Conservation (phyloP, 2,797 vertebrate species). For the Sphenopsis melanotis region DNA sequence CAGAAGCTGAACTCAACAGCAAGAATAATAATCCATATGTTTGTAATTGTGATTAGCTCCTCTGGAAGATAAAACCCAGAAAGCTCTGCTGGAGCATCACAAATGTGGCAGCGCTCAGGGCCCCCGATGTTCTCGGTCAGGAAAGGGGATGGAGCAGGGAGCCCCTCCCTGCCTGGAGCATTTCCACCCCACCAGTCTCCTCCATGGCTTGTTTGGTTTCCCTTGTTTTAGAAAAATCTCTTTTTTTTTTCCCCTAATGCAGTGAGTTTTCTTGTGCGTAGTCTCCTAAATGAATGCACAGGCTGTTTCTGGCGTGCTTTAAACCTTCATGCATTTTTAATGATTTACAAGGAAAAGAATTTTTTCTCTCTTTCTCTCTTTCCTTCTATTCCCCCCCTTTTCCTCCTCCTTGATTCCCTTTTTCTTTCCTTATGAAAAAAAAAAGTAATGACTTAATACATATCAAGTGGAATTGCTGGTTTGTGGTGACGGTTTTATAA, state of each 20-base stretch:
- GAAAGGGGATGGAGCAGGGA: neutral
- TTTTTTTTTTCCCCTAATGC: slow-evolving; percentile 63
- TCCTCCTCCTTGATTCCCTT: neutral
- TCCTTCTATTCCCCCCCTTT: neutral
- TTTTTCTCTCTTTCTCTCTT: slow-evolving; percentile 73
- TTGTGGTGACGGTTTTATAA: slow-evolving; percentile 90
- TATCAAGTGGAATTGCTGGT: slow-evolving; percentile 88
- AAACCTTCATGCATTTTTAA: slow-evolving; percentile 94
- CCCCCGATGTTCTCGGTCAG: neutral
- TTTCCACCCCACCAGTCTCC: neutral
- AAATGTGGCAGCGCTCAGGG: neutral
- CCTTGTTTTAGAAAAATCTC: slow-evolving; percentile 65
- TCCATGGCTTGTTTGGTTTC: slow-evolving; percentile 8
- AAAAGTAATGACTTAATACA: slow-evolving; percentile 86
- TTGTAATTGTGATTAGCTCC: slow-evolving; percentile 42
- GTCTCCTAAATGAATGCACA: slow-evolving; percentile 79
- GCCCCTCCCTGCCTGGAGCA: neutral
- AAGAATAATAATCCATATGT: slow-evolving; percentile 48
- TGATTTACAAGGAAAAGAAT: slow-evolving; percentile 90
- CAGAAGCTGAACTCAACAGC: slow-evolving; percentile 27
- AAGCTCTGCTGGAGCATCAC: neutral
- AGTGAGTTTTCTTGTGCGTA: slow-evolving; percentile 58
- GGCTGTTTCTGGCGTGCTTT: slow-evolving; percentile 82
- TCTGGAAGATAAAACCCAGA: neutral
- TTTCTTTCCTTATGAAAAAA: slow-evolving; percentile 7